phyloP scores from a whole-genome alignment of 2,113 vertebrate species.

The Ptyas mucosa region DNA sequence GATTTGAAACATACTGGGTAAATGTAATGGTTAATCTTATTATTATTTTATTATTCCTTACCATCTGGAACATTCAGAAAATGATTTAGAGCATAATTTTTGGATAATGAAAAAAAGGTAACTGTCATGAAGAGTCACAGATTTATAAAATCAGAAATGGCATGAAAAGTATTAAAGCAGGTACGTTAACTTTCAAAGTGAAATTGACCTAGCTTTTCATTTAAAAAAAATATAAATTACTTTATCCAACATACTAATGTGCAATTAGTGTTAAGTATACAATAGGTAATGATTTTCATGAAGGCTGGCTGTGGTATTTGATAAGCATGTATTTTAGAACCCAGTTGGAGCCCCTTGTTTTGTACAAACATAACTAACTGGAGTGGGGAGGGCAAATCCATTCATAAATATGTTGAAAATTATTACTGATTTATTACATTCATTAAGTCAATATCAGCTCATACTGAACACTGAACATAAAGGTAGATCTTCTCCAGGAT shows the following conservation, averaged over 20 bases:
- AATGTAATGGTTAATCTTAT: background rate
- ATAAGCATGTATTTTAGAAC: background rate
- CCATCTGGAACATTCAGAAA: background rate
- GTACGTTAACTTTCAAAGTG: background rate
- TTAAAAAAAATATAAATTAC: background rate
- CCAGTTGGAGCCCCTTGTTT: background rate
- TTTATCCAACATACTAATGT: background rate
- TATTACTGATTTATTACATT: background rate
- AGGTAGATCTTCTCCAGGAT: background rate
- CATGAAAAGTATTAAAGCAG: background rate
- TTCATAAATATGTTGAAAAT: background rate
- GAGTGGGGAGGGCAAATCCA: background rate
- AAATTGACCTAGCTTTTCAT: background rate
- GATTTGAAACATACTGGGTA: background rate
- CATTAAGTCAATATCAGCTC: background rate
- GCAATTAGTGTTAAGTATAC: background rate
- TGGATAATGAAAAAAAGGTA: background rate
- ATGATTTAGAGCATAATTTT: background rate
- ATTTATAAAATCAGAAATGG: background rate
- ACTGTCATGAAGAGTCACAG: background rate
- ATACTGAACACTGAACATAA: background rate
- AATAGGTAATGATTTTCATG: background rate
- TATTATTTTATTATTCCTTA: background rate
- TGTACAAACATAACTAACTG: background rate
- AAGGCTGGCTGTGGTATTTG: background rate